Conservation (phyloP, 2,113 vertebrate genomes). For the Phoxinus phoxinus region DNA sequence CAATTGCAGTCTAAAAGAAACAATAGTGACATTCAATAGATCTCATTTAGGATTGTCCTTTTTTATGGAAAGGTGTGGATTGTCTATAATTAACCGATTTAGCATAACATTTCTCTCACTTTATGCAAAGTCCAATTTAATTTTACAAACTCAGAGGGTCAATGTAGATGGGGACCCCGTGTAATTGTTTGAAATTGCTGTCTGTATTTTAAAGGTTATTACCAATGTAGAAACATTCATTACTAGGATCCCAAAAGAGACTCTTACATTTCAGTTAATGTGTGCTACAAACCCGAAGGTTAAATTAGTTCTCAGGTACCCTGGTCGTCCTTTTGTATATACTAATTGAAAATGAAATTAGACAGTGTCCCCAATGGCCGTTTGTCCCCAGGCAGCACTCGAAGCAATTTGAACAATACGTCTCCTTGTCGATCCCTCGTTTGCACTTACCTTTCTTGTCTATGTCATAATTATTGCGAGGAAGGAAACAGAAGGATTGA, state of each 20-base stretch:
- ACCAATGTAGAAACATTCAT: not conserved
- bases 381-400: not conserved
- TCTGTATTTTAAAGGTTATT: slow-evolving; percentile 22
- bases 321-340: slow-evolving; percentile 12
- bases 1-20: not conserved
- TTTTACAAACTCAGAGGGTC: slow-evolving; percentile 21
- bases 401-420: not conserved
- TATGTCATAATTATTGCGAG: not conserved
- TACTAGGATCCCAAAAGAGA: slow-evolving; percentile 14
- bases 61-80: not conserved
- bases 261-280: not conserved
- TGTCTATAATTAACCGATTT: not conserved
- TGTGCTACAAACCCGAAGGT: not conserved
- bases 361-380: not conserved
- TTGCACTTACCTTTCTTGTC: not conserved
- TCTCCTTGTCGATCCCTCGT: not conserved
- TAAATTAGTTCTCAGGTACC: slow-evolving; percentile 9
- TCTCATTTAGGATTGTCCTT: not conserved
- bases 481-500: not conserved
- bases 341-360: slow-evolving; percentile 39
- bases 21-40: not conserved
- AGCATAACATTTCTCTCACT: not conserved
- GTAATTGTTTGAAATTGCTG: slow-evolving; percentile 28
- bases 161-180: not conserved
- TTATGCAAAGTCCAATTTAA: not conserved